Base-by-base conservation (phyloP, 2,113 vertebrate genomes). In the Butorides virescens region DNA sequence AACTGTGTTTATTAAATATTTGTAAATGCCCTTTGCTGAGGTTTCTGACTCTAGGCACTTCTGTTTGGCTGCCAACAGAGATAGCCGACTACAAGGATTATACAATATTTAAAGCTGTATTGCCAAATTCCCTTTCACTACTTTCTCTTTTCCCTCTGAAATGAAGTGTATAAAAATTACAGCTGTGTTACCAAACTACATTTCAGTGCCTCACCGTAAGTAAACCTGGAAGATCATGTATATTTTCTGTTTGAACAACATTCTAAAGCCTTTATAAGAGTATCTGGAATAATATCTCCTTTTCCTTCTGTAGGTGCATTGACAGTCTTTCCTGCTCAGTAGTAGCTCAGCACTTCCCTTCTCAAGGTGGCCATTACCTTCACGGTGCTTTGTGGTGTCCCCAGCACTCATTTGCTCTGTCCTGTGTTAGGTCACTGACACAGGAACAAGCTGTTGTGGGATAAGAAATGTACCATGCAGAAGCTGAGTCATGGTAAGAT, bases 21-120 rank as follows among this genome's bases (percentile, higher is more conserved):
- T 95, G 95, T 91, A 96, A 95, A 95, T 95, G 94, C 91, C 91
- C 94, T 96, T 92, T 89, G 80, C 93, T 78, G 89, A 81, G 68
- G 44, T 92, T 94, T 92, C 88, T 96, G 76, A 95, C 86, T 87
- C 77, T n/a, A 89, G 56, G 49, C 36, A 59, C 44, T 89, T 91
- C 77, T 91, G 44, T 82, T 91, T 87, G 52, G 80, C 58, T 90
- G 66, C 49, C 84, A 95, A 56, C n/a, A 75, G 56, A 85, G 87
- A 89, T 72, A 91, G 80, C 37, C 1, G 23, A 78, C 84, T 88
- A 61, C 18, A 68, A 84, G 70, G 90, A 85, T 92, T 94, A 91
- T 93, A 70, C 73, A 96, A 85, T 93, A 95, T 96, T 96, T 90
- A 96, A 95, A 94, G 36, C 39, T 61, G 5, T 49, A 92, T 81